These are phyloP conservation scores for Ophion ellenae DNA, from an alignment of 2,888 invertebrate genomes.

Conservation along the genomic window DNA sequence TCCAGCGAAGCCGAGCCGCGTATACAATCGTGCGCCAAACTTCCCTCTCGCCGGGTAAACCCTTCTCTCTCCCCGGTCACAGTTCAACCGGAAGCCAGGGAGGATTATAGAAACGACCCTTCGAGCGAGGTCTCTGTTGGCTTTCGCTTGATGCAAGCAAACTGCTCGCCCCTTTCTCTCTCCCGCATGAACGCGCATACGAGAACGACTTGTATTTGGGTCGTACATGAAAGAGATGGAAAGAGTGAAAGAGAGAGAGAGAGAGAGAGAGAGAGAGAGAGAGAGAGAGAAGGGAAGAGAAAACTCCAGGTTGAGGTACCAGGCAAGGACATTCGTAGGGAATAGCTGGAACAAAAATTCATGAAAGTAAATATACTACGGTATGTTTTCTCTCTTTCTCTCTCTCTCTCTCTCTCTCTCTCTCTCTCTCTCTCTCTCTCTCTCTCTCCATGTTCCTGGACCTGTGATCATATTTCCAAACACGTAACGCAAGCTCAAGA, in stretches of 20 bases:
- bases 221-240: conserved; percentile 41
- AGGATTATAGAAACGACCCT: conserved; percentile 60
- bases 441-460: conserved; percentile 30
- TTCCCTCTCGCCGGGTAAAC: conserved; percentile 2
- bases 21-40: conserved; percentile 39
- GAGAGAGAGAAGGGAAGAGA: conserved; percentile 3
- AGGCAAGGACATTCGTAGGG: conserved; percentile 46
- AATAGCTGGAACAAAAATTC: conserved; percentile 54
- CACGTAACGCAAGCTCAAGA: conserved; percentile 68
- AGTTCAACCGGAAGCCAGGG: conserved; percentile 49
- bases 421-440: conserved; percentile 20
- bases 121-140: conserved; percentile 49
- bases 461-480: conserved; percentile 65
- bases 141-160: conserved; percentile 55
- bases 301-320: conserved; percentile 37
- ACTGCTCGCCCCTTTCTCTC: conserved; percentile 4
- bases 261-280: conserved; percentile 33
- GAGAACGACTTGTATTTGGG: conserved; percentile 54
- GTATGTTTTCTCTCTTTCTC: conserved; percentile 22
- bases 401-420: conserved; percentile 22
- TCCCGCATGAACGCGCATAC: conserved; percentile 36
- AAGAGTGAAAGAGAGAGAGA: neutral
- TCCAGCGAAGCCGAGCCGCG: conserved; percentile 21
- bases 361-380: conserved; percentile 56
- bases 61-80: conserved; percentile 23